Evolutionary conservation across 2,113 vertebrate species (phyloP), one percentile per base, ranked within the genome.

Genomic region (Oncorhynchus nerka): DNA sequence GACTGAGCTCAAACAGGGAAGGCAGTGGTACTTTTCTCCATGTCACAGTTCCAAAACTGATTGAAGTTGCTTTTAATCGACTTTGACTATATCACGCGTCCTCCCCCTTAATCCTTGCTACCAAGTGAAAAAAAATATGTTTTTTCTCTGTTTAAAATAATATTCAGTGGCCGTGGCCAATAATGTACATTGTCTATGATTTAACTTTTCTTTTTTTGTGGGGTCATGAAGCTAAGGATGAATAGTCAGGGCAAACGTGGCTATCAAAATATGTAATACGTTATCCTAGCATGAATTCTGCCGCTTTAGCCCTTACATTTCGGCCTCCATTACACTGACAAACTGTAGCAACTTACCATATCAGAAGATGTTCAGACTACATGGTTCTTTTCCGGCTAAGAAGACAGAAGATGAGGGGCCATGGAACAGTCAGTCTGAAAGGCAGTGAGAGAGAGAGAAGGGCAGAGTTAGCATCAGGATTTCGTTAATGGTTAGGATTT

Each of bases 401-500:
- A 45, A 78, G 67, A 79, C 61, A 80, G 68, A 22, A 28, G 79
- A 82, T 30, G 20, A 22, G 70, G 77, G 71, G 75, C 66, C 71
- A 68, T 70, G 77, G 73, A 78, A 70, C 79, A 80, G 78, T 83
- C 71, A 82, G 75, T 77, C 90, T 91, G 86, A 78, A 91, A 89
- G 32, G 83, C 48, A 86, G 73, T 28, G 28, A 84, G 61, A 71
- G 13, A 69, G 32, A 24, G 32, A 13, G 20, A 39, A 26, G 30
- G 39, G 26, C 65, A 15, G 3, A 15, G 24, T 28, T 26, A 67
- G 26, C 65, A 30, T 12, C n/a, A n/a, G 13, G 11, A 68, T 68
- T 5, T 68, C 67, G 7, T n/a, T 68, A 68, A 34, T 11, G 3
- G 67, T 20, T 34, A 39, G n/a, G 16, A 32, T 20, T 45, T 45